These are phyloP conservation scores for Danaus plexippus DNA, from an alignment of 1,140 invertebrate species.

Conservation along the genomic window DNA sequence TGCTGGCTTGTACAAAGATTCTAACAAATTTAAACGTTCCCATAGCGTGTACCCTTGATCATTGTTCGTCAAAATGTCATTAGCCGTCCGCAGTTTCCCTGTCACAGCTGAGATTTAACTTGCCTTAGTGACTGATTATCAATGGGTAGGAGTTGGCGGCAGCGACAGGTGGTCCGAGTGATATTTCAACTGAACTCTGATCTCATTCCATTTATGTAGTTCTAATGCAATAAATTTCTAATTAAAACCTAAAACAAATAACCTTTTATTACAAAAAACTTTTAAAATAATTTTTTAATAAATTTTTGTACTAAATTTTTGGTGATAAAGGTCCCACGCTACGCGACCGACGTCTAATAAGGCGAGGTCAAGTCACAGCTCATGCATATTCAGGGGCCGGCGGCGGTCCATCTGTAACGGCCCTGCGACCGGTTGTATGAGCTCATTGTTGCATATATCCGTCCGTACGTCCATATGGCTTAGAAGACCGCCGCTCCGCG, in stretches of 20 bases:
- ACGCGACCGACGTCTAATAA: constrained; percentile 50
- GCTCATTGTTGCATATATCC: constrained; percentile 62
- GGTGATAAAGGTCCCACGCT: constrained; percentile 54
- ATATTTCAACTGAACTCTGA: no score
- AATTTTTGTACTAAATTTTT: no score
- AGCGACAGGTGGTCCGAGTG: constrained; percentile 34
- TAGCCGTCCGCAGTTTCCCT: constrained; percentile 45
- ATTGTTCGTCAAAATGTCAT: constrained; percentile 61
- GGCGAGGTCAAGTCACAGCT: constrained; percentile 62
- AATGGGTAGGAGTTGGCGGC: constrained; percentile 40
- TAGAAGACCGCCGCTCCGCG: constrained; percentile 19
- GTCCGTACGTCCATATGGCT: constrained; percentile 57
- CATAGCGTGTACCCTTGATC: constrained; percentile 12
- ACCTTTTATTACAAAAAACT: no score
- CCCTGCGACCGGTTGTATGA: constrained; percentile 62
- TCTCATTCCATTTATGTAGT: no score
- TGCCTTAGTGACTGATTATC: constrained; percentile 69
- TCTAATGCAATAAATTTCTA: no score
- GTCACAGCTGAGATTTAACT: constrained; percentile 60
- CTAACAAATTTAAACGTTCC: no score
- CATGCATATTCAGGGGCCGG: constrained; percentile 65
- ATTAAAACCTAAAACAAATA: no score
- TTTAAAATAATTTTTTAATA: no score
- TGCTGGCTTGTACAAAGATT: no score
- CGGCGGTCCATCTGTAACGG: constrained; percentile 65